Evolutionary conservation across 2,888 invertebrate species (phyloP).

Genomic region (Drosophila birchii): DNA sequence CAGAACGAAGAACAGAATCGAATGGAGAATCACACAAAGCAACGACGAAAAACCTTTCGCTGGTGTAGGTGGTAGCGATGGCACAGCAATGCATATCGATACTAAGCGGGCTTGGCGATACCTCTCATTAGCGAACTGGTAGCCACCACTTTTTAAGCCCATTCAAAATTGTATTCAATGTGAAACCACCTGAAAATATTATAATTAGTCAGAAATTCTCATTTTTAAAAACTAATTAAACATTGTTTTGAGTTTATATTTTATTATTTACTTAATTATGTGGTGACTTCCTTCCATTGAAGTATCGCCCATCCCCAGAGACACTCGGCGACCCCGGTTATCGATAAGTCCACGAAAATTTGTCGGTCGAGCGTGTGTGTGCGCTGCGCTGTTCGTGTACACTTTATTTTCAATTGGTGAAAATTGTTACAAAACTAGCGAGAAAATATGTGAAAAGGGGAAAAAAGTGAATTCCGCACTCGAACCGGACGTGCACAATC

Average conservation of each 20-base stretch:
- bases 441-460: constrained; percentile 55
- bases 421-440: constrained; percentile 66
- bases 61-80: constrained; percentile 32
- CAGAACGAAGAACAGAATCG: constrained; percentile 50
- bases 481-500: constrained; percentile 15
- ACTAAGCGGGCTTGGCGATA: neutral
- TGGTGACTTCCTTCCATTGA: neutral
- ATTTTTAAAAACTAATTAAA: neutral
- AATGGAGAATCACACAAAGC: constrained; percentile 42
- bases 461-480: constrained; percentile 22
- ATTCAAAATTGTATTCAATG: neutral
- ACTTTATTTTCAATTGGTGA: constrained; percentile 59
- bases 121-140: neutral
- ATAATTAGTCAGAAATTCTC: neutral
- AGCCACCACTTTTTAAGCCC: neutral
- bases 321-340: constrained; percentile 13
- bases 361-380: constrained; percentile 44
- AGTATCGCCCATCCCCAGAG: constrained; percentile 24
- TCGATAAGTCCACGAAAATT: constrained; percentile 37
- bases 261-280: neutral
- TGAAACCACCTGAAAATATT: neutral
- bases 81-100: constrained; percentile 6
- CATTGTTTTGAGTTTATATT: too few relatives aligned
- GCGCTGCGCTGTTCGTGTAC: constrained; percentile 51
- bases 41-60: constrained; percentile 42